Percentiles rank a stretch among this genome's conserved stretches.
phyloP scores from a whole-genome alignment of 2,797 vertebrate species.

The Erpetoichthys calabaricus region DNA sequence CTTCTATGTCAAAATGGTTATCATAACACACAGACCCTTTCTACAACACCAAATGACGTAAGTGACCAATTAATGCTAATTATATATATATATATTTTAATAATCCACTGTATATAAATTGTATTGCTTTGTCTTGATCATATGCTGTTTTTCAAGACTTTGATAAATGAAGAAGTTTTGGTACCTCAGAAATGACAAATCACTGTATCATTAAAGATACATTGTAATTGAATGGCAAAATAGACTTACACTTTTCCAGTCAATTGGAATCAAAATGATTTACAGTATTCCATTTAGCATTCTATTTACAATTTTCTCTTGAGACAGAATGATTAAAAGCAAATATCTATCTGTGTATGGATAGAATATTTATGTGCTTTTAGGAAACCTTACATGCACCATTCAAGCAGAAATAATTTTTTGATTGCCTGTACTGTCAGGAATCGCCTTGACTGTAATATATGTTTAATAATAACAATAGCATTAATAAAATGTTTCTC shows the following conservation, averaged over 20 bases:
- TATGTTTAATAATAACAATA: constrained; percentile 35
- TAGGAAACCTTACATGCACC: constrained; percentile 30
- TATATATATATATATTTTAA: too few relatives aligned
- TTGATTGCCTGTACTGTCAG: constrained; percentile 26
- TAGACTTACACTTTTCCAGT: constrained; percentile 17
- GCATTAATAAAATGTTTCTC: constrained; percentile 23
- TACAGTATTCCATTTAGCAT: constrained; percentile 27
- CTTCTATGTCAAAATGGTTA: too few relatives aligned
- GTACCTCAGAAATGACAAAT: neutral
- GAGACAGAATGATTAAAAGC: constrained; percentile 37
- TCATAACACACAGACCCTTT: too few relatives aligned
- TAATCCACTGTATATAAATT: too few relatives aligned
- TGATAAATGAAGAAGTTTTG: neutral
- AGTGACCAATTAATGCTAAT: too few relatives aligned
- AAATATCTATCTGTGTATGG: constrained; percentile 24
- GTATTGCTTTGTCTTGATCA: too few relatives aligned
- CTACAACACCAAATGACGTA: too few relatives aligned
- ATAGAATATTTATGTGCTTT: constrained; percentile 40
- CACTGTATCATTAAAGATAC: constrained; percentile 7
- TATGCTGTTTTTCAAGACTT: neutral
- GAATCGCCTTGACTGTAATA: constrained; percentile 29
- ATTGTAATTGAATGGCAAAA: constrained; percentile 8
- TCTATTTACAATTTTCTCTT: constrained; percentile 35
- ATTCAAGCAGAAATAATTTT: constrained; percentile 35
- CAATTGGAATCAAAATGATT: constrained; percentile 20